Evolutionary conservation across 2,113 vertebrate species (phyloP).

Genomic region (Tupaia tana): DNA sequence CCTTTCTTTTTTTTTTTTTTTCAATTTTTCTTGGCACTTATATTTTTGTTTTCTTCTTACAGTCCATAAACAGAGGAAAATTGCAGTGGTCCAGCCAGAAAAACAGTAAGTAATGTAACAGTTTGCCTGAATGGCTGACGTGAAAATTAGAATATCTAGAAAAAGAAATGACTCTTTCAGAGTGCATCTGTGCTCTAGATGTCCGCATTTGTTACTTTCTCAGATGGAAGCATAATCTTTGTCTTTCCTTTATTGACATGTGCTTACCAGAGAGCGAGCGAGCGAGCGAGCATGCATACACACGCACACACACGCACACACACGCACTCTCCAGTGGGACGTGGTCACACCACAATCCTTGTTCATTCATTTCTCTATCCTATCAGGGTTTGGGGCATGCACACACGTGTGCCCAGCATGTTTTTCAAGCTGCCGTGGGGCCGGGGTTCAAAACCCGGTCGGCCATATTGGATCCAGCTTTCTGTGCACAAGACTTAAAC

Average conservation of each 20-base stretch:
- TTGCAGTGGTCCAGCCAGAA: conserved; percentile 96
- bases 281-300: no score
- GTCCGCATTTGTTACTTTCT: conserved; percentile 37
- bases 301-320: no score
- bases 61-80: conserved; percentile 95
- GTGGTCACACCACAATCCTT: no score
- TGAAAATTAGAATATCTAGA: conserved; percentile 55
- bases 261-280: no score
- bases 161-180: conserved; percentile 13
- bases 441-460: no score
- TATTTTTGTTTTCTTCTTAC: conserved; percentile 64
- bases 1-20: conserved; percentile 50
- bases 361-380: no score
- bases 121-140: conserved; percentile 41
- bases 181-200: background rate
- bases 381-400: no score
- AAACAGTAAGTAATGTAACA: conserved; percentile 93
- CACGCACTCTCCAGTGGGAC: no score
- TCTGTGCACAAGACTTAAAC: no score
- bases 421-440: no score
- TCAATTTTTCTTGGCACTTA: background rate
- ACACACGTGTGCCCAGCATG: no score
- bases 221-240: conserved; percentile 31
- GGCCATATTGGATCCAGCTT: no score
- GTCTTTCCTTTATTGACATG: background rate